A percentile compares a stretch with the other conserved stretches of the same genome.
phyloP scores from a whole-genome alignment of 2,797 vertebrate genomes.

The Ciconia nigra region DNA sequence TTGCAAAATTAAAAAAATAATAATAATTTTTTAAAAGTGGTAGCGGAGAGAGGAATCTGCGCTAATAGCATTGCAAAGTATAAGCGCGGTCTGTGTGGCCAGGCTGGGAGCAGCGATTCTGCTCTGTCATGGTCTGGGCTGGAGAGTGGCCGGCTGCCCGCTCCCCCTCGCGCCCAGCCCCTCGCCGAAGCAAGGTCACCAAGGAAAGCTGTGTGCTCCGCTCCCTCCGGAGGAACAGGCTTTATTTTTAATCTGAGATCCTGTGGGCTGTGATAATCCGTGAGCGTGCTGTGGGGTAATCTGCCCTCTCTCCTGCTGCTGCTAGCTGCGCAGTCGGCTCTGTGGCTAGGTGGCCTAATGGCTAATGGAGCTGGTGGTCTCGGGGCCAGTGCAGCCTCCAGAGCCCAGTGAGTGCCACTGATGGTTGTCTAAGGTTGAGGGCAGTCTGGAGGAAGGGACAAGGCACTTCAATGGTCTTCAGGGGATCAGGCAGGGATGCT shows the following conservation, averaged over 20 bases:
- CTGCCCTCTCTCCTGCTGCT: neutral
- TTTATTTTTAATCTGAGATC: neutral
- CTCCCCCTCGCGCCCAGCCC: neutral
- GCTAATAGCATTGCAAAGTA: neutral
- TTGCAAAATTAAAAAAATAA: neutral
- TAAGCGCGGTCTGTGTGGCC: neutral
- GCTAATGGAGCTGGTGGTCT: neutral
- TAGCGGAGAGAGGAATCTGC: neutral
- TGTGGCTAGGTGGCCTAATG: neutral
- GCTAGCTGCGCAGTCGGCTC: neutral
- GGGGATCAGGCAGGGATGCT: neutral
- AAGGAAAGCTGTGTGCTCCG: neutral
- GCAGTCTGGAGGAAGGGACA: neutral
- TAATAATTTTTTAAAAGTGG: neutral
- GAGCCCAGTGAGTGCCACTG: rapidly evolving
- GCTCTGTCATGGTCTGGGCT: neutral
- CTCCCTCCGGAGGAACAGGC: neutral
- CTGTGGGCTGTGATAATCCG: neutral
- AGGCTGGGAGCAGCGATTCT: neutral
- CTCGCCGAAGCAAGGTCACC: neutral
- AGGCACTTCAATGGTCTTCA: neutral
- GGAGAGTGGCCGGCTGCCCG: neutral
- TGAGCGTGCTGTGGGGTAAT: neutral
- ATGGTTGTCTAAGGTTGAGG: neutral
- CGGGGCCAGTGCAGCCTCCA: rapidly evolving